Conservation (phyloP, 2,113 vertebrate genomes). For the Esox niger region DNA sequence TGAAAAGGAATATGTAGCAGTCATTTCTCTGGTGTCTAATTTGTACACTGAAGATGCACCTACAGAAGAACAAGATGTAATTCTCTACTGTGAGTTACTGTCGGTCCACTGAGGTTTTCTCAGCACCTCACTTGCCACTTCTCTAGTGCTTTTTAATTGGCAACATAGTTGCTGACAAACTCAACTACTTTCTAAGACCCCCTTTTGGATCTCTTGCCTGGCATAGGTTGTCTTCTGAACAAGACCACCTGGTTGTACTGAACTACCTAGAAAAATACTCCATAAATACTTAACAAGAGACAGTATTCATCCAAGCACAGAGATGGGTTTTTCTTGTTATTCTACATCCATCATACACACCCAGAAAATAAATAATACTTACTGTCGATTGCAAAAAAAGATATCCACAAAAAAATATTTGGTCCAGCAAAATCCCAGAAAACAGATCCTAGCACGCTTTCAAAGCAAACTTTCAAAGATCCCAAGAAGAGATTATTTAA, state of each 20-base stretch:
- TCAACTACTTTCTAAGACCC: not conserved
- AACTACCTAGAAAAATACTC: not conserved
- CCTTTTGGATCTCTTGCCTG: not conserved
- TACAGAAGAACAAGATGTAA: no score
- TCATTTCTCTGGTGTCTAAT: no score
- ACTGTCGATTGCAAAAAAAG: constrained; percentile 36
- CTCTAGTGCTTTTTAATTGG: not conserved
- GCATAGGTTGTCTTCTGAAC: constrained; percentile 1
- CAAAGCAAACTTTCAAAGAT: no score
- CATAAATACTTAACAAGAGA: no score
- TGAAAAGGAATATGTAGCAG: not conserved
- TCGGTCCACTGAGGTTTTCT: not conserved
- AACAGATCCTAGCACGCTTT: no score
- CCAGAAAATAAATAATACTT: constrained; percentile 47
- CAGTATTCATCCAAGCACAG: not conserved
- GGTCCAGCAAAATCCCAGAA: not conserved
- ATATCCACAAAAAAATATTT: constrained; percentile 30
- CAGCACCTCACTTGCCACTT: not conserved
- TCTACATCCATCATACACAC: no score
- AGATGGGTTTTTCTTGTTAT: not conserved
- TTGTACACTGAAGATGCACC: no score
- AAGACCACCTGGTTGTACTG: not conserved
- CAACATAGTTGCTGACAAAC: constrained; percentile 4
- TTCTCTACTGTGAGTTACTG: not conserved
- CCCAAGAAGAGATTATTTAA: not conserved